phyloP scores from a whole-genome alignment of 2,113 vertebrate genomes.

The Equus przewalskii region DNA sequence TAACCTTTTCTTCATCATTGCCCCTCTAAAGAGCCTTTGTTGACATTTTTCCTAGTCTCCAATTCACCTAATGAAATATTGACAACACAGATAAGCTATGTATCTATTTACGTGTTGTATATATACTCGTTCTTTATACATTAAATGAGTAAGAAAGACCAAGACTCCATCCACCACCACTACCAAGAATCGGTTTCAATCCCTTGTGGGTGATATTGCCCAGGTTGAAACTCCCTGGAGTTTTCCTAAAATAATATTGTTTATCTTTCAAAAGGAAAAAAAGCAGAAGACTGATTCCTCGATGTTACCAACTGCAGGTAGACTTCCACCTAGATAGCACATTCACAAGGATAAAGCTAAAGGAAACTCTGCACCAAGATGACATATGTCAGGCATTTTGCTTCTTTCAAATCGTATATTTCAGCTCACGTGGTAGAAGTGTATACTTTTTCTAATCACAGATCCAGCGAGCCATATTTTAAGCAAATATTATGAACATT shows the following conservation, averaged over 20 bases:
- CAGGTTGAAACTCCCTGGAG: not conserved
- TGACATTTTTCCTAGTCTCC: not conserved
- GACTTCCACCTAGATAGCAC: not conserved
- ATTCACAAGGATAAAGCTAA: not conserved
- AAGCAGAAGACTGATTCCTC: not conserved
- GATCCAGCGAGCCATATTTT: not conserved
- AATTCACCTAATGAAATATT: not conserved
- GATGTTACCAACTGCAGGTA: not conserved
- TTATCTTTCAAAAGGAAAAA: not conserved
- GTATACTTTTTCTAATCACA: constrained; percentile 10
- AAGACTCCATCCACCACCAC: not conserved
- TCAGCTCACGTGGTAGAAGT: not conserved
- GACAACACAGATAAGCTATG: not conserved
- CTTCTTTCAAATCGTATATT: constrained; percentile 28
- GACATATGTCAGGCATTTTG: not conserved
- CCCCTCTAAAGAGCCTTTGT: not conserved
- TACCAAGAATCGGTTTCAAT: not conserved
- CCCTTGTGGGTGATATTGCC: not conserved
- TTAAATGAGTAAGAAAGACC: not conserved
- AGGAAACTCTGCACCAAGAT: not conserved
- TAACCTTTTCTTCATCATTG: not conserved
- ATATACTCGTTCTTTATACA: not conserved
- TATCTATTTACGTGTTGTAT: not conserved
- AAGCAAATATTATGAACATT: constrained; percentile 26
- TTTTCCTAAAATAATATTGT: not conserved